Evolutionary conservation across 2,797 vertebrate genomes (phyloP).

Genomic region (Manis pentadactyla): DNA sequence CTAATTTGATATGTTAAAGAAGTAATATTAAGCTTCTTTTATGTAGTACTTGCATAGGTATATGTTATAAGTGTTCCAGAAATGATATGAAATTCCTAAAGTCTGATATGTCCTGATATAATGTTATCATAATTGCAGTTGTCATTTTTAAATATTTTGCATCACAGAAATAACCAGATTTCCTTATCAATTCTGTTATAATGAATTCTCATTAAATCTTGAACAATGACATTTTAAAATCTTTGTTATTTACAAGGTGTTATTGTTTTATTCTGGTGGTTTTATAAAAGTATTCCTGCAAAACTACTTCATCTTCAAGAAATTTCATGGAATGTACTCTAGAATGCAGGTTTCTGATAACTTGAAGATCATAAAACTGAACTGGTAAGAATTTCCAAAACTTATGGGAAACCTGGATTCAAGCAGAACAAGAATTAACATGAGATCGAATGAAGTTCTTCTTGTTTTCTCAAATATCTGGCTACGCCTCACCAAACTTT

Average conservation of each 20-base stretch:
- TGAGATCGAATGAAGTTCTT: neutral
- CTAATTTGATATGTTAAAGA: too few relatives aligned
- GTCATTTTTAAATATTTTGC: neutral
- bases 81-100: neutral
- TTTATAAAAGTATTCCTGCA: neutral
- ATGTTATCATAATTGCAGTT: neutral
- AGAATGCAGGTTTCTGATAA: neutral
- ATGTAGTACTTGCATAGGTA: neutral
- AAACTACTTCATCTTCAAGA: neutral
- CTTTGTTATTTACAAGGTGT: neutral
- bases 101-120: neutral
- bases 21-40: too few relatives aligned
- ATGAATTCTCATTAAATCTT: neutral
- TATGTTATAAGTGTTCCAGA: neutral
- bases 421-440: neutral
- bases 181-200: neutral
- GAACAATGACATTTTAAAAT: neutral
- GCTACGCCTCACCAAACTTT: neutral
- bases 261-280: neutral
- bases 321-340: neutral
- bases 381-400: neutral
- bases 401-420: neutral
- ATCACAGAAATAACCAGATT: neutral
- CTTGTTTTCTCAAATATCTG: neutral
- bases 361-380: neutral